phyloP scores from a whole-genome alignment of 2,113 vertebrate genomes.

The Phalacrocorax aristotelis region DNA sequence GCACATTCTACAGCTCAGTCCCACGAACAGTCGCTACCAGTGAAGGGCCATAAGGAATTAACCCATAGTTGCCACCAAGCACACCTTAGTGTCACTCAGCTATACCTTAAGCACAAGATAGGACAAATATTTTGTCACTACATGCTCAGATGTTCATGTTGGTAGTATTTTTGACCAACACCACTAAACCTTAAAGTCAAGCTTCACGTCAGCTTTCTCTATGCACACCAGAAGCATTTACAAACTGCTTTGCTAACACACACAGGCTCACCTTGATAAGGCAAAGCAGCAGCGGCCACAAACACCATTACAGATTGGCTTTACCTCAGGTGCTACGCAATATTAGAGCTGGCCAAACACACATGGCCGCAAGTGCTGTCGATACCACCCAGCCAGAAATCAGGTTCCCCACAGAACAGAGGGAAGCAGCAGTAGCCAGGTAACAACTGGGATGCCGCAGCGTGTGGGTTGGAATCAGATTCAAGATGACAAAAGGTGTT shows the following conservation, averaged over 20 bases:
- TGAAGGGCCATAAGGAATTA: not conserved
- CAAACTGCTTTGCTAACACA: not conserved
- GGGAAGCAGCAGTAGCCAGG: slow-evolving; percentile 21
- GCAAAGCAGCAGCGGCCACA: not conserved
- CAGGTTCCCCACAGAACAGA: not conserved
- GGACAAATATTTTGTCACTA: not conserved
- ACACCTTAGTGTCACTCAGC: not conserved
- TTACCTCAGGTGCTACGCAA: not conserved
- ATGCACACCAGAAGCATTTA: not conserved
- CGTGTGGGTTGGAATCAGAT: not conserved
- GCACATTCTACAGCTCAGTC: not conserved
- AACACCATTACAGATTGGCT: not conserved
- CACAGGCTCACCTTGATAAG: not conserved
- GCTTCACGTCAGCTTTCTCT: not conserved
- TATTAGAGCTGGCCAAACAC: not conserved
- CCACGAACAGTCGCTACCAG: not conserved
- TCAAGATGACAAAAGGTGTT: slow-evolving; percentile 31
- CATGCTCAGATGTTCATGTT: fast-evolving
- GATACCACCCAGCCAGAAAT: not conserved
- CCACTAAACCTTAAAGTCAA: not conserved
- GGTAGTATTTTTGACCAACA: not conserved
- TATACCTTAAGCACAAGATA: not conserved
- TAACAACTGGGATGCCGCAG: slow-evolving; percentile 22
- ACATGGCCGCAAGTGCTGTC: not conserved
- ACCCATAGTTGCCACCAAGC: not conserved